These are phyloP conservation scores for Dipus sagitta DNA, from an alignment of 2,797 vertebrate species.

Conservation along the genomic window DNA sequence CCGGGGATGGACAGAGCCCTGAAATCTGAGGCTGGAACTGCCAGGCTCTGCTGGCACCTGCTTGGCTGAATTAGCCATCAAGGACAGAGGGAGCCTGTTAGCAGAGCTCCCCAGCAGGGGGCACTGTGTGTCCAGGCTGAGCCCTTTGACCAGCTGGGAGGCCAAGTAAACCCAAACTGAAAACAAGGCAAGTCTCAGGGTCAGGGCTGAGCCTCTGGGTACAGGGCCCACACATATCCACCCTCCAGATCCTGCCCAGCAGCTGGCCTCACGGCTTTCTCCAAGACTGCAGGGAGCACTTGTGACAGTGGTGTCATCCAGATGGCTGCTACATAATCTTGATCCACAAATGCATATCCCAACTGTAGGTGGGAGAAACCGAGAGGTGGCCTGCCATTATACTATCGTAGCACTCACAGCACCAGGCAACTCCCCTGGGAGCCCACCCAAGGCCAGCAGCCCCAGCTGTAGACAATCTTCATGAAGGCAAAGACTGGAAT, in stretches of 20 bases:
- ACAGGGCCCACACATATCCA: background rate
- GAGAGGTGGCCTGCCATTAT: background rate
- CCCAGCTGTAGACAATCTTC: background rate
- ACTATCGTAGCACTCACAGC: background rate
- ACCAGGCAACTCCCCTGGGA: background rate
- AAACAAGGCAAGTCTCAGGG: background rate
- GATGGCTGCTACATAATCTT: background rate
- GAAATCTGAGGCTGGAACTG: background rate
- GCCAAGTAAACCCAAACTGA: background rate
- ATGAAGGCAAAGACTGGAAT: background rate
- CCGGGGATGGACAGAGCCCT: background rate
- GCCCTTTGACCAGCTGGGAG: background rate
- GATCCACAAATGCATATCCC: background rate
- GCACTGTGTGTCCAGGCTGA: background rate
- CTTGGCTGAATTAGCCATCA: background rate
- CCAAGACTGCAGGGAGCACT: background rate
- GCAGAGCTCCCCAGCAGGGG: constrained; percentile 41
- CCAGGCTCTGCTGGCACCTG: background rate
- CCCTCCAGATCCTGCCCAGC: background rate
- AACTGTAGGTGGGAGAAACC: background rate
- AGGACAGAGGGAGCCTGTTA: background rate
- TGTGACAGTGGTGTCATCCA: background rate
- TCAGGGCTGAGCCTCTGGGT: background rate
- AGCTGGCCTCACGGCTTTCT: background rate
- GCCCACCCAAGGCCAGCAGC: background rate